Base-by-base conservation (phyloP, 1,140 invertebrate genomes). In the Neotoxoptera formosana region DNA sequence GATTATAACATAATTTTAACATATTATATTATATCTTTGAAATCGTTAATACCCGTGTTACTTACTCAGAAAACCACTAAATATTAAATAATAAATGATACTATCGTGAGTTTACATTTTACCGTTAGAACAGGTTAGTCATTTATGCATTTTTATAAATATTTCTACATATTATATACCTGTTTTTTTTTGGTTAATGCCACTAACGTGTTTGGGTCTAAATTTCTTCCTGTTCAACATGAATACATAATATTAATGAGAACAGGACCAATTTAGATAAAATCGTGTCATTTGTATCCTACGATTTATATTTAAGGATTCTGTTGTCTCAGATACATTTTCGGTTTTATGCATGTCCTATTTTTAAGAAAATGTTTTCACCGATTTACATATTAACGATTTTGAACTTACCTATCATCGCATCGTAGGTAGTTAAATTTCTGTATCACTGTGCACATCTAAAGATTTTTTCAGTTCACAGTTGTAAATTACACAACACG, bases 101-200 rank as follows among this genome's bases (percentile, higher is more conserved):
- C 45, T 84, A 84, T 41, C 41, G 14, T 30, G 45, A 48, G 30
- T 34, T 51, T 48, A 87, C 3, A 51, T 51, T 87, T 87, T 87
- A 87, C 86, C 45, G 86, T 87, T 87, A n/a, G 45, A 87, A 87
- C 86, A 87, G 47, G 86, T 48, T 87, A n/a, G 47, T 51, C 25
- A 48, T 87, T 17, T n/a, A 21, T 87, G 14, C 2, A 87, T 48
- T 51, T 48, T 30, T 45, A 76, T n/a, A 76, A 17, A 76, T 76
- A 76, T 76, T 76, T 76, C 60, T 17, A 4, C 60, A 76, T 76
- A 76, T n/a, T 76, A 76, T 23, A 41, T 84, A 84, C 83, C 30
- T 87, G 84, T 87, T 87, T 87, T 87, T 41, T 41, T 41, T n/a
- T n/a, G n/a, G n/a, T n/a, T 87, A 20, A 87, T 41, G 23, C 36